These are phyloP conservation scores for Dolichallabes microphthalmus DNA, from an alignment of 2,113 vertebrate species.

Conservation along the genomic window DNA sequence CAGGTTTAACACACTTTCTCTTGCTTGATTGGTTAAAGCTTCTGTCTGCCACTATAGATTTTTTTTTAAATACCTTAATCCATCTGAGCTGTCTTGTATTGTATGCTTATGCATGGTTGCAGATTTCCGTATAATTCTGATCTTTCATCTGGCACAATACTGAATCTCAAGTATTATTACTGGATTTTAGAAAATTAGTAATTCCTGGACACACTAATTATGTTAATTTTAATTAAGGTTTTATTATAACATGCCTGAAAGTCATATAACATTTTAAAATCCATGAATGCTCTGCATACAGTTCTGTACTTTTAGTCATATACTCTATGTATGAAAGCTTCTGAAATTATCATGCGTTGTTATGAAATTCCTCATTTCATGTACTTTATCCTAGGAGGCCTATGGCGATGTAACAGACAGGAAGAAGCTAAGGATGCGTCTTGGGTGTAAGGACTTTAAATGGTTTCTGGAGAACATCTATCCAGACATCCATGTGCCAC, in stretches of 20 bases:
- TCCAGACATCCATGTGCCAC: conserved; percentile 85
- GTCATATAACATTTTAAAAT: background rate
- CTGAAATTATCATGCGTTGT: background rate
- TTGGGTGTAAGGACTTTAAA: conserved; percentile 87
- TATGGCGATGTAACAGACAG: conserved; percentile 91
- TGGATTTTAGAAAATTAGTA: background rate
- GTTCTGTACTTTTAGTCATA: background rate
- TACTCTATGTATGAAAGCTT: background rate
- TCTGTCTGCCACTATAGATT: background rate
- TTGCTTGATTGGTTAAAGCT: background rate
- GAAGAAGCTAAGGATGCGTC: conserved; percentile 75
- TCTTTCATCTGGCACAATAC: background rate
- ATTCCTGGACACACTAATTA: background rate
- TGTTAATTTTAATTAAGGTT: background rate
- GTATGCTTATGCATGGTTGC: background rate
- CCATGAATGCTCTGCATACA: too few relatives aligned
- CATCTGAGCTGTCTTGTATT: background rate
- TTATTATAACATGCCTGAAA: background rate
- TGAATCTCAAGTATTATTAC: background rate
- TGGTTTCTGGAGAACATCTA: conserved; percentile 94
- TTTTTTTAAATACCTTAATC: background rate
- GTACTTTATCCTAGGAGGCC: conserved; percentile 76
- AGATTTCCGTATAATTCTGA: background rate
- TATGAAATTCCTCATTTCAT: background rate
- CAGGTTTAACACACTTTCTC: background rate